Percentiles rank a stretch among this genome's conserved stretches.
phyloP scores from a whole-genome alignment of 2,797 vertebrate genomes.

The Falco biarmicus region DNA sequence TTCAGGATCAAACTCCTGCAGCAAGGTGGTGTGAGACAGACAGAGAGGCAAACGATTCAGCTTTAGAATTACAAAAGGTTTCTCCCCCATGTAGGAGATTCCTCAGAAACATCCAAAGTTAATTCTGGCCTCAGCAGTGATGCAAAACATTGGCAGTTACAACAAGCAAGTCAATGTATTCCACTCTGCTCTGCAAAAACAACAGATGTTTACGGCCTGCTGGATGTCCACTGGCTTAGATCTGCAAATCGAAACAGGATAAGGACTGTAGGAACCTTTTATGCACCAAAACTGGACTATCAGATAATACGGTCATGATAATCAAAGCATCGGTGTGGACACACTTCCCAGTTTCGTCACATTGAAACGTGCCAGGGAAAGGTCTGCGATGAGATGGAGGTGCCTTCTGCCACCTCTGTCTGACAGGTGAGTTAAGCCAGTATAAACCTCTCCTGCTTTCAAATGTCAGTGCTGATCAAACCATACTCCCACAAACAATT shows the following conservation, averaged over 20 bases:
- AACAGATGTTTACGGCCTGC: background rate
- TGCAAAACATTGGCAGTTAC: background rate
- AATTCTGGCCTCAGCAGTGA: background rate
- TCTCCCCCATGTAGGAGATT: background rate
- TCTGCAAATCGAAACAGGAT: background rate
- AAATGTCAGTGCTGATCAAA: background rate
- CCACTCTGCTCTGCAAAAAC: background rate
- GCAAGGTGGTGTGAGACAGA: background rate
- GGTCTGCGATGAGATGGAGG: background rate
- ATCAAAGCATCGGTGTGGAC: rapidly evolving
- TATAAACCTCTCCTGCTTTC: background rate
- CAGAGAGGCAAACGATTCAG: background rate
- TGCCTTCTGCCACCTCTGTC: background rate
- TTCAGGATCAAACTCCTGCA: conserved; percentile 95
- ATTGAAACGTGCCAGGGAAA: background rate
- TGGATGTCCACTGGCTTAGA: background rate
- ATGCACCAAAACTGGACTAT: background rate
- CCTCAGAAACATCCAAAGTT: background rate
- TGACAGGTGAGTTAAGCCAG: background rate
- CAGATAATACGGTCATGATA: background rate
- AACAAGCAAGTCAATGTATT: background rate
- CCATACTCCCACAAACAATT: background rate
- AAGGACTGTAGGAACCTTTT: background rate
- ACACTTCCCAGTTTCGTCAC: background rate
- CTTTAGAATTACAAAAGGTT: background rate